These are phyloP conservation scores for Halesus radiatus DNA, from an alignment of 1,140 invertebrate species.

Conservation along the genomic window DNA sequence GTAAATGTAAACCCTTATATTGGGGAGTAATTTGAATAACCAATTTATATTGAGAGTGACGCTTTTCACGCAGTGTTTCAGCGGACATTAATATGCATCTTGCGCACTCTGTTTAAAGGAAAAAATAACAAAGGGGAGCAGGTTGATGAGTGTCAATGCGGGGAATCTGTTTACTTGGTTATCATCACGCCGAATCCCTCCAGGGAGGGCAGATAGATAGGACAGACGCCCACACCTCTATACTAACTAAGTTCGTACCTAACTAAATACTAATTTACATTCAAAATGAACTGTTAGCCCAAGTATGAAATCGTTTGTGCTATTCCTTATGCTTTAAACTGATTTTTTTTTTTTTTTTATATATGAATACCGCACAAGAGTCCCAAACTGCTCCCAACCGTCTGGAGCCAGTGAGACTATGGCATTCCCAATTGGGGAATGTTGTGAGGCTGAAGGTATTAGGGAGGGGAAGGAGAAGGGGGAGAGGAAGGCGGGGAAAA, in stretches of 20 bases:
- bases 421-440: too few species aligned
- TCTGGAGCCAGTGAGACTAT: too few species aligned
- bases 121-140: slow-evolving; percentile 39
- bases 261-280: neutral
- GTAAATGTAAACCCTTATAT: slow-evolving; percentile 32
- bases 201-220: too few species aligned
- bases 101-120: slow-evolving; percentile 27
- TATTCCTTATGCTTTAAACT: too few species aligned
- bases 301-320: too few species aligned
- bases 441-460: too few species aligned
- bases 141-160: slow-evolving; percentile 15
- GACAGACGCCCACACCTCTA: neutral
- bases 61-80: neutral
- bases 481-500: too few species aligned
- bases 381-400: too few species aligned
- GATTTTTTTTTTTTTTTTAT: too few species aligned
- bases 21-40: slow-evolving; percentile 55
- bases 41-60: slow-evolving; percentile 51
- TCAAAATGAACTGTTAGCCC: neutral
- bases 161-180: slow-evolving; percentile 1
- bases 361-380: too few species aligned
- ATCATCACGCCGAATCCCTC: neutral
- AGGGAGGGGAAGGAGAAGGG: too few species aligned
- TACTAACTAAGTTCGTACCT: too few species aligned
- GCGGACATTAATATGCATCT: slow-evolving; percentile 46